These are phyloP conservation scores for Nomada ruficornis DNA, from an alignment of 2,888 invertebrate genomes.

Conservation along the genomic window DNA sequence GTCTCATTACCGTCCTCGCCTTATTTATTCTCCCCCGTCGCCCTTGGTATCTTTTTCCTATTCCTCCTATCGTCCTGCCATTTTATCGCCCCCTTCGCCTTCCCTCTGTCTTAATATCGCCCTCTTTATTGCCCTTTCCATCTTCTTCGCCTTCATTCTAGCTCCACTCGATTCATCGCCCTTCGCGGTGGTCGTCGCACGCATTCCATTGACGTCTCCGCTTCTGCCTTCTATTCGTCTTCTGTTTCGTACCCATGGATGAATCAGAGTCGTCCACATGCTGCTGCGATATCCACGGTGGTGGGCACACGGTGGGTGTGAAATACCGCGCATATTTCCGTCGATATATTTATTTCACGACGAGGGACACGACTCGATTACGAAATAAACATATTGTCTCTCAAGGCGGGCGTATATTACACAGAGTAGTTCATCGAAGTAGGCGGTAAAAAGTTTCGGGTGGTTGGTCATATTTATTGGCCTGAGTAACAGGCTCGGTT, in stretches of 20 bases:
- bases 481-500: conserved; percentile 6
- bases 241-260: conserved; percentile 30
- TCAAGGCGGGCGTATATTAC: conserved; percentile 32
- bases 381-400: conserved; percentile 57
- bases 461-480: conserved; percentile 9
- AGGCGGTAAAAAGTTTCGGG: background rate
- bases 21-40: no score
- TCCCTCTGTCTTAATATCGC: background rate
- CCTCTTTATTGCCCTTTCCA: background rate
- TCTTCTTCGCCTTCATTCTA: conserved; percentile 6
- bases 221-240: conserved; percentile 8
- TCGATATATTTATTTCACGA: conserved; percentile 65
- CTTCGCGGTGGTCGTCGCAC: conserved; percentile 22
- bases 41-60: no score
- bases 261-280: conserved; percentile 54
- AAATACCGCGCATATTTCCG: conserved; percentile 67
- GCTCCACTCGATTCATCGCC: conserved; percentile 21
- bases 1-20: no score
- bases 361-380: conserved; percentile 51
- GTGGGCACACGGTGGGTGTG: conserved; percentile 44
- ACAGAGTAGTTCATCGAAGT: background rate
- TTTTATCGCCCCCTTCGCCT: background rate
- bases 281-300: conserved; percentile 15
- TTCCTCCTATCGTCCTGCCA: no score
- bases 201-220: conserved; percentile 20